phyloP scores from a whole-genome alignment of 1,140 invertebrate species.

The Liolophura sinensis region DNA sequence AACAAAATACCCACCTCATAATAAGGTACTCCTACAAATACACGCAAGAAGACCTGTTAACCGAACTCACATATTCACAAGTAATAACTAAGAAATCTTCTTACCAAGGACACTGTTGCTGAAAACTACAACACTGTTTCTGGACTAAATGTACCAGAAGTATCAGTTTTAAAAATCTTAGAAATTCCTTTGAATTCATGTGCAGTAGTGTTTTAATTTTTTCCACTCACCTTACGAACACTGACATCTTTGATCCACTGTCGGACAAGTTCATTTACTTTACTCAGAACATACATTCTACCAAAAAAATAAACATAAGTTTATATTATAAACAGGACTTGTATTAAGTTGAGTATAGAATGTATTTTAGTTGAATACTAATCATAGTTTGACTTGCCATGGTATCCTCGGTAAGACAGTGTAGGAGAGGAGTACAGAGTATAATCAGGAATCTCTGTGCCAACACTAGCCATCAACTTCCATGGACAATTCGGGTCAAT shows the following conservation, averaged over 20 bases:
- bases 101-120: background rate
- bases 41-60: background rate
- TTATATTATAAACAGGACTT: conserved; percentile 24
- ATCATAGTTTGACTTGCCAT: background rate
- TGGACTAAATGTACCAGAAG: background rate
- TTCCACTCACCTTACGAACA: conserved; percentile 66
- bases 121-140: background rate
- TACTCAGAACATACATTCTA: conserved; percentile 68
- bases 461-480: too few species aligned
- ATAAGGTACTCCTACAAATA: background rate
- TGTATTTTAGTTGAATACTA: background rate
- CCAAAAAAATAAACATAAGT: conserved; percentile 1
- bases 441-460: background rate
- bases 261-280: conserved; percentile 86
- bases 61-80: background rate
- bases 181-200: background rate
- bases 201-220: background rate
- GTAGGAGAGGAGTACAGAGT: background rate
- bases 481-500: too few species aligned
- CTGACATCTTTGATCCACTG: conserved; percentile 91
- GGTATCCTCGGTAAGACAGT: background rate
- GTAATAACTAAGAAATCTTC: background rate
- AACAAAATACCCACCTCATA: background rate
- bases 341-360: conserved; percentile 18
- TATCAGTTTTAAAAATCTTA: too few species aligned